A percentile compares a stretch with the other conserved stretches of the same genome.
Evolutionary conservation across 2,113 vertebrate genomes (phyloP).

Genomic region (mouse (Mus musculus)): GRCm39 chr4:124580001-124580500

Average conservation of each 20-base stretch:
- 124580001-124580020: slow-evolving; percentile 51
- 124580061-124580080: slow-evolving; percentile 25
- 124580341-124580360: slow-evolving; percentile 65
- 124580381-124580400: slow-evolving; percentile 46
- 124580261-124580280: slow-evolving; percentile 70
- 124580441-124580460: not conserved
- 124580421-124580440: not conserved
- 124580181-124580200: slow-evolving; percentile 75
- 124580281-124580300: slow-evolving; percentile 74
- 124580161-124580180: slow-evolving; percentile 81
- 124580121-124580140: slow-evolving; percentile 59
- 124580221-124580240: slow-evolving; percentile 80
- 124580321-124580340: slow-evolving; percentile 51
- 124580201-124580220: slow-evolving; percentile 81
- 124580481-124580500: not conserved
- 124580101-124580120: slow-evolving; percentile 63
- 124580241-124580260: slow-evolving; percentile 78
- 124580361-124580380: slow-evolving; percentile 64
- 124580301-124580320: slow-evolving; percentile 57
- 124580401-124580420: not conserved
- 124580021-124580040: slow-evolving; percentile 46
- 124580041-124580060: not conserved
- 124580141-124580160: slow-evolving; percentile 82
- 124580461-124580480: not conserved
- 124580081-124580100: slow-evolving; percentile 36